A percentile compares a stretch with the other conserved stretches of the same genome.
phyloP scores from a whole-genome alignment of 2,888 invertebrate species.

The Mythimna lalbum region DNA sequence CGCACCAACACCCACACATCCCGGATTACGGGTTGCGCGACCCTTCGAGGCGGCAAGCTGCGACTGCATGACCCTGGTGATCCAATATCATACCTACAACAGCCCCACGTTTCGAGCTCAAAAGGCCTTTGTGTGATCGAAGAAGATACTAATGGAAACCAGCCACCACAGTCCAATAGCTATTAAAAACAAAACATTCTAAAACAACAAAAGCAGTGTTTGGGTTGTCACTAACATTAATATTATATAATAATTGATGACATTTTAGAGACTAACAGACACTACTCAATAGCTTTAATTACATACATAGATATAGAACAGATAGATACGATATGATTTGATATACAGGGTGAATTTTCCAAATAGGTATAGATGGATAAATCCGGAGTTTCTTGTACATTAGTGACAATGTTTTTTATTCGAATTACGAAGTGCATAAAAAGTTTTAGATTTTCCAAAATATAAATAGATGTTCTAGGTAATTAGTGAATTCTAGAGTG shows the following conservation, averaged over 20 bases:
- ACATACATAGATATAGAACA: slow-evolving; percentile 17
- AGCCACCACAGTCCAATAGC: slow-evolving; percentile 57
- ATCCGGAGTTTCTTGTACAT: no score
- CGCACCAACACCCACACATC: slow-evolving; percentile 58
- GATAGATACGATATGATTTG: slow-evolving; percentile 18
- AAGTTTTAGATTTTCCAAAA: no score
- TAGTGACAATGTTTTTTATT: no score
- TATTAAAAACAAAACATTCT: slow-evolving; percentile 61
- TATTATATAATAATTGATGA: slow-evolving; percentile 24
- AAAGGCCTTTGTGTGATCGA: slow-evolving; percentile 46
- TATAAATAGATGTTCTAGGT: no score
- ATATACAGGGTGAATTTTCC: background rate
- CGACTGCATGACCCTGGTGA: slow-evolving; percentile 33
- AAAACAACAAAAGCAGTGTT: slow-evolving; percentile 54
- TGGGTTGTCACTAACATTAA: slow-evolving; percentile 32
- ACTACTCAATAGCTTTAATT: slow-evolving; percentile 7
- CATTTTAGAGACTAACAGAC: background rate
- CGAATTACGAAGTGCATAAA: no score
- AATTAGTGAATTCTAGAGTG: no score
- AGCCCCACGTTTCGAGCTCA: slow-evolving; percentile 58
- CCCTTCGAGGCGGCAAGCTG: slow-evolving; percentile 29
- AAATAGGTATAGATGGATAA: no score
- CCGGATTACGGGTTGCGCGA: slow-evolving; percentile 36
- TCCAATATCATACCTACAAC: slow-evolving; percentile 53
- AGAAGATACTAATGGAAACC: slow-evolving; percentile 53